A percentile compares a stretch with the other conserved stretches of the same genome.
Evolutionary conservation across 2,888 invertebrate genomes (phyloP).

Genomic region (Ceratothoa steindachneri): DNA sequence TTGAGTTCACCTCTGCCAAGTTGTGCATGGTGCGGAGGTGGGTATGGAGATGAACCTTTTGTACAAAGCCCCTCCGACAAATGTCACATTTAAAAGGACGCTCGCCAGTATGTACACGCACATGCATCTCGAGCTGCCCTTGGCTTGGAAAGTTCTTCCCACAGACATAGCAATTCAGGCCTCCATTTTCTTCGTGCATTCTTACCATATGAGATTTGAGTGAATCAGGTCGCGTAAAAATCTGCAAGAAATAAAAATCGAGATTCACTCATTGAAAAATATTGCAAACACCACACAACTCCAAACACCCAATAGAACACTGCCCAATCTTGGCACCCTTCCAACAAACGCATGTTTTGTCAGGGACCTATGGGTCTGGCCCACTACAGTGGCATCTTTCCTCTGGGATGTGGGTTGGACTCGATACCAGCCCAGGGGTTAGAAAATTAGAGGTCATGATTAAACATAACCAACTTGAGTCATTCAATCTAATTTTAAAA

Average conservation of each 20-base stretch:
- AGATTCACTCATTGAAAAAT: no score
- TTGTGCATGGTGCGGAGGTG: slow-evolving; percentile 46
- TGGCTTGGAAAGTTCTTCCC: slow-evolving; percentile 46
- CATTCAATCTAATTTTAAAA: no score
- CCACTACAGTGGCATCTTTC: no score
- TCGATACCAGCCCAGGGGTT: no score
- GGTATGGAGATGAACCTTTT: slow-evolving; percentile 42
- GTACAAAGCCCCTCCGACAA: slow-evolving; percentile 41
- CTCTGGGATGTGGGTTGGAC: no score
- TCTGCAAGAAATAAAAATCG: slow-evolving; percentile 19
- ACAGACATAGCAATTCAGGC: slow-evolving; percentile 44
- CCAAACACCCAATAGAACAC: no score
- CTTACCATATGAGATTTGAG: slow-evolving; percentile 44
- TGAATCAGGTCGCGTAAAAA: slow-evolving; percentile 42
- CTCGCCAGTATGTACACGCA: slow-evolving; percentile 45
- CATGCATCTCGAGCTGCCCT: slow-evolving; percentile 45
- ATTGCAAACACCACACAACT: neutral
- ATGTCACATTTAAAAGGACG: slow-evolving; percentile 42
- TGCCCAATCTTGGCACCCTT: no score
- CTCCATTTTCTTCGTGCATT: slow-evolving; percentile 45
- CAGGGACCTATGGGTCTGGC: no score
- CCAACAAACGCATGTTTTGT: no score
- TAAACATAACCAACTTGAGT: no score
- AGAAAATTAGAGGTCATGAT: no score
- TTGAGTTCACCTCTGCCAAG: slow-evolving; percentile 38